phyloP scores from a whole-genome alignment of 2,797 vertebrate species.

The Lagorchestes hirsutus region DNA sequence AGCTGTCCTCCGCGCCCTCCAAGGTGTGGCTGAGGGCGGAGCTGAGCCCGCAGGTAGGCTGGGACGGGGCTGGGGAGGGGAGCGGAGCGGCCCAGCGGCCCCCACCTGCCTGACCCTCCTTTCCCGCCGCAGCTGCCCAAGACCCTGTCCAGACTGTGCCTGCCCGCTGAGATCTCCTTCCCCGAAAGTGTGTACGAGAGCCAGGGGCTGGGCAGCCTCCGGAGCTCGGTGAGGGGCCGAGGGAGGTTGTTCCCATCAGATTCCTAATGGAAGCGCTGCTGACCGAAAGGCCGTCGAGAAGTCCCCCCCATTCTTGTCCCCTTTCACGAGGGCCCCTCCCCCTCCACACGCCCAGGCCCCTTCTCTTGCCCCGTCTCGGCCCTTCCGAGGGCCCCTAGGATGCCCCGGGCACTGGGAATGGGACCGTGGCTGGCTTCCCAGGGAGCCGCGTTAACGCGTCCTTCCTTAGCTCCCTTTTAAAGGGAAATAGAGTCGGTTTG shows the following conservation, averaged over 20 bases:
- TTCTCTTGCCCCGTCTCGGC: no score
- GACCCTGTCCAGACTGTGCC: slow-evolving; percentile 53
- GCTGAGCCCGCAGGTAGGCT: not conserved
- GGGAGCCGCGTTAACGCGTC: rapidly evolving
- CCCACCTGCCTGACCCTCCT: not conserved
- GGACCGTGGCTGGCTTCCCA: not conserved
- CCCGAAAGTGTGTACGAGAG: not conserved
- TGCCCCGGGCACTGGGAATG: no score
- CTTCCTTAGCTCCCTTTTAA: not conserved
- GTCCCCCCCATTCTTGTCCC: no score
- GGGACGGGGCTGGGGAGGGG: not conserved
- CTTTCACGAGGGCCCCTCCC: no score
- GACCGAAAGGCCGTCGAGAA: no score
- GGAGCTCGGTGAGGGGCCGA: not conserved
- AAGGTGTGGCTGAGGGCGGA: not conserved
- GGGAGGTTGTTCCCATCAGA: no score
- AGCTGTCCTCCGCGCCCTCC: not conserved
- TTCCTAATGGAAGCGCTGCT: no score
- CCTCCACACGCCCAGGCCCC: no score
- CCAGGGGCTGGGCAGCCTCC: slow-evolving; percentile 46
- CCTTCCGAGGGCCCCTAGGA: no score
- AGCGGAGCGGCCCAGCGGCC: not conserved
- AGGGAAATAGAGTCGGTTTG: not conserved
- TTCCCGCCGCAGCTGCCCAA: slow-evolving; percentile 28
- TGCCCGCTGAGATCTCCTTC: slow-evolving; percentile 73